Conservation (phyloP, 2,113 vertebrate species). For the Gadus macrocephalus region DNA sequence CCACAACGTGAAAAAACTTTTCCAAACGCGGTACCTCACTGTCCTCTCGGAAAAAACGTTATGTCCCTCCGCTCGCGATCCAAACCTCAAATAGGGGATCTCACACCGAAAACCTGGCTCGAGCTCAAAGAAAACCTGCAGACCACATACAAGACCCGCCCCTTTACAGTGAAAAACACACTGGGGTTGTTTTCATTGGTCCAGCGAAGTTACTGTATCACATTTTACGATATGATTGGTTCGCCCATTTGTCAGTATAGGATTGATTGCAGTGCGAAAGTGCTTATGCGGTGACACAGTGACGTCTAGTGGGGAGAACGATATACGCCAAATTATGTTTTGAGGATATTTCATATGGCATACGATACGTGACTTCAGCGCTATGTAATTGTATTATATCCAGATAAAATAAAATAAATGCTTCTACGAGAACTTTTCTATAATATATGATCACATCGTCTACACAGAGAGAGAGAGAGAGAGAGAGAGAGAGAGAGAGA, state of each 20-base stretch:
- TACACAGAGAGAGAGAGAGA: too few species aligned
- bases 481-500: too few species aligned
- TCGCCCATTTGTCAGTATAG: conserved; percentile 2
- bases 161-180: conserved; percentile 49
- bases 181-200: conserved; percentile 39
- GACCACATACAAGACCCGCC: conserved; percentile 55
- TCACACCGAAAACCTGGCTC: conserved; percentile 44
- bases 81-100: conserved; percentile 40
- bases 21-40: conserved; percentile 37
- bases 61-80: conserved; percentile 21
- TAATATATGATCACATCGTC: too few species aligned
- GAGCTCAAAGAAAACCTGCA: conserved; percentile 42
- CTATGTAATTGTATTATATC: too few species aligned
- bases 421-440: too few species aligned
- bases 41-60: conserved; percentile 25
- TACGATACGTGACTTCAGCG: too few species aligned
- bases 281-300: neutral
- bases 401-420: too few species aligned
- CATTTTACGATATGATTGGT: conserved; percentile 44
- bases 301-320: neutral
- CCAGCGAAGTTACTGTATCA: conserved; percentile 34
- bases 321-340: too few species aligned
- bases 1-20: conserved; percentile 26
- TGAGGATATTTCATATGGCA: too few species aligned
- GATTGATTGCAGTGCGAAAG: neutral